A percentile compares a stretch with the other conserved stretches of the same genome.
Conservation (phyloP, 53 echinoderm and acorn worm species). For the Echinometra lucunter region DNA sequence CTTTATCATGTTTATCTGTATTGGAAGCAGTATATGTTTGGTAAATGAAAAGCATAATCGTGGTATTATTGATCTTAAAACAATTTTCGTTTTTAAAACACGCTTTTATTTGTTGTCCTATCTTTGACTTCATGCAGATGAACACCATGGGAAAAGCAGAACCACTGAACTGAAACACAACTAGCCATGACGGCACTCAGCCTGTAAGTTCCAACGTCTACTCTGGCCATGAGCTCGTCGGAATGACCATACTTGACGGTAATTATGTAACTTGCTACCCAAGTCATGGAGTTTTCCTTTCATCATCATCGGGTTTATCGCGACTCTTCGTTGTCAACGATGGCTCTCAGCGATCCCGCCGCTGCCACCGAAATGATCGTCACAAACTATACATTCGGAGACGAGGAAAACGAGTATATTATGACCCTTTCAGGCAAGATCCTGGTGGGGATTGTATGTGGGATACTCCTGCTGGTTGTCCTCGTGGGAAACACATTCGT, state of each 20-base stretch:
- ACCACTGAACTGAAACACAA: background rate
- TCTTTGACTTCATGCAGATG: background rate
- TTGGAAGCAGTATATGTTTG: background rate
- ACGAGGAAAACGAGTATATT: background rate
- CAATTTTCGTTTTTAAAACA: background rate
- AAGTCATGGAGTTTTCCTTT: background rate
- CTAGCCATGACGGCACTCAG: background rate
- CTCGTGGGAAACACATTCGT: slow-evolving; percentile 75
- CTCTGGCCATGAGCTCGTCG: background rate
- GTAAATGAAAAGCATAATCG: background rate
- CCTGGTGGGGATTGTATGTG: slow-evolving; percentile 61
- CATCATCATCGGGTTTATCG: background rate
- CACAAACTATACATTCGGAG: background rate
- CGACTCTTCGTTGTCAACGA: background rate
- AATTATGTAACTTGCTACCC: background rate
- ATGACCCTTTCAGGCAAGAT: slow-evolving; percentile 43
- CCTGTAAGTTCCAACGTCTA: background rate
- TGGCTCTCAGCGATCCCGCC: background rate
- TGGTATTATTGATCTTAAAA: background rate
- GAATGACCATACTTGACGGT: background rate
- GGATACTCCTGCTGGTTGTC: slow-evolving; percentile 60
- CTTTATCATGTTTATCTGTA: background rate
- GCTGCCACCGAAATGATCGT: slow-evolving; percentile 22
- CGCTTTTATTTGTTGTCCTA: background rate
- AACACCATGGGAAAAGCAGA: background rate